Percentiles rank a stretch among this genome's conserved stretches.
Conservation (phyloP, 2,113 vertebrate species). For the Pitta sordida region DNA sequence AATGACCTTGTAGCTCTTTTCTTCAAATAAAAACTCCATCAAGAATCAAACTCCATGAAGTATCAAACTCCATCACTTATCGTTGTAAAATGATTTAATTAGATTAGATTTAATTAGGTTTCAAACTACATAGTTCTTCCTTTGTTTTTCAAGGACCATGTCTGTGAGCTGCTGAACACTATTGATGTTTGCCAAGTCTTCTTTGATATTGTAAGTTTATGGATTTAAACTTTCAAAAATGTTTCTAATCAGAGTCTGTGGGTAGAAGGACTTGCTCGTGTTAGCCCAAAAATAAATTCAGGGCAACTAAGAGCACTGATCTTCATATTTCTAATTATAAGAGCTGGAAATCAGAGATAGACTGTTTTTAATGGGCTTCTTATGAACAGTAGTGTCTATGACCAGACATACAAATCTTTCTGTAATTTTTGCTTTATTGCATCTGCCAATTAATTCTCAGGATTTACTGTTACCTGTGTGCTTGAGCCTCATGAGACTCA, state of each 20-base stretch:
- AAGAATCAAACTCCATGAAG: background rate
- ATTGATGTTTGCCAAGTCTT: conserved; percentile 98
- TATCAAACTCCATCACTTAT: background rate
- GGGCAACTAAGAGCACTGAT: no score
- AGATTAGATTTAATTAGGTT: no score
- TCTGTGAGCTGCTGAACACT: conserved; percentile 97
- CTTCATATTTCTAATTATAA: background rate
- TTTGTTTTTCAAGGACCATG: conserved; percentile 84
- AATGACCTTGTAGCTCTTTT: background rate
- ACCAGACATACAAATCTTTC: background rate
- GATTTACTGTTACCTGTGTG: background rate
- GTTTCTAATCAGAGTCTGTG: background rate
- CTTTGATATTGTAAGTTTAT: conserved; percentile 95
- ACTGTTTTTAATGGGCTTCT: background rate
- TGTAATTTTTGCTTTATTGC: background rate
- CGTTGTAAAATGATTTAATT: background rate
- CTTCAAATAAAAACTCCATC: background rate
- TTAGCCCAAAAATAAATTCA: background rate
- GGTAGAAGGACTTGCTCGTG: background rate
- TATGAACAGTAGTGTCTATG: background rate
- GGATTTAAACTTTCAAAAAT: background rate
- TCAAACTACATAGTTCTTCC: background rate
- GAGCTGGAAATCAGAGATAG: background rate
- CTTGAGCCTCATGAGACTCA: background rate
- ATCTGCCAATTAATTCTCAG: background rate